phyloP scores from a whole-genome alignment of 2,888 invertebrate species.

The Dynastes maya region DNA sequence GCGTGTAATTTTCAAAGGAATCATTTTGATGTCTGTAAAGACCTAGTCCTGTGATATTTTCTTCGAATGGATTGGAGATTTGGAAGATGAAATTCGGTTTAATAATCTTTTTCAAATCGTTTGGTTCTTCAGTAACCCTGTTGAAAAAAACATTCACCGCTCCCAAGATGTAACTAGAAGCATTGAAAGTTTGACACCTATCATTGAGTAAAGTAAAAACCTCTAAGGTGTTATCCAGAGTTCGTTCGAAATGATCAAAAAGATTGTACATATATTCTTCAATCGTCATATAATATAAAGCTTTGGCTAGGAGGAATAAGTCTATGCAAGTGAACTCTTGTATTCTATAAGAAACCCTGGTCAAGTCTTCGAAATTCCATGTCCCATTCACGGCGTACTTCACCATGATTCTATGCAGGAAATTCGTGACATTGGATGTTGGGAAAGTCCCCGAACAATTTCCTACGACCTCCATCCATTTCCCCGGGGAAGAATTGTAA shows the following conservation, averaged over 20 bases:
- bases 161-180: slow-evolving; percentile 39
- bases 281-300: slow-evolving; percentile 42
- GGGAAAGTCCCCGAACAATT: slow-evolving; percentile 40
- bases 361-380: slow-evolving; percentile 15
- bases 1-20: slow-evolving; percentile 44
- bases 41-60: slow-evolving; percentile 41
- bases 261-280: slow-evolving; percentile 39
- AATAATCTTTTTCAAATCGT: slow-evolving; percentile 33
- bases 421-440: slow-evolving; percentile 39
- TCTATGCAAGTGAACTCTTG: slow-evolving; percentile 43
- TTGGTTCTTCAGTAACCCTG: slow-evolving; percentile 33
- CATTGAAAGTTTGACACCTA: slow-evolving; percentile 31
- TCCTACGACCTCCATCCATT: slow-evolving; percentile 35
- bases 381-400: slow-evolving; percentile 30
- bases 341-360: slow-evolving; percentile 13
- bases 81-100: slow-evolving; percentile 34
- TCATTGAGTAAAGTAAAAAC: slow-evolving; percentile 7
- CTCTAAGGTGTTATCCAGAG: slow-evolving; percentile 41
- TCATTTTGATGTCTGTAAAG: slow-evolving; percentile 17
- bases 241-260: slow-evolving; percentile 34
- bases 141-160: slow-evolving; percentile 48
- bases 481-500: slow-evolving; percentile 32
- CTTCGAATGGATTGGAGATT: slow-evolving; percentile 46
- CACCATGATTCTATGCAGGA: slow-evolving; percentile 29
- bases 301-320: slow-evolving; percentile 41